A percentile compares a stretch with the other conserved stretches of the same genome.
phyloP scores from a whole-genome alignment of 2,888 invertebrate species.

The Tetragnatha montana region DNA sequence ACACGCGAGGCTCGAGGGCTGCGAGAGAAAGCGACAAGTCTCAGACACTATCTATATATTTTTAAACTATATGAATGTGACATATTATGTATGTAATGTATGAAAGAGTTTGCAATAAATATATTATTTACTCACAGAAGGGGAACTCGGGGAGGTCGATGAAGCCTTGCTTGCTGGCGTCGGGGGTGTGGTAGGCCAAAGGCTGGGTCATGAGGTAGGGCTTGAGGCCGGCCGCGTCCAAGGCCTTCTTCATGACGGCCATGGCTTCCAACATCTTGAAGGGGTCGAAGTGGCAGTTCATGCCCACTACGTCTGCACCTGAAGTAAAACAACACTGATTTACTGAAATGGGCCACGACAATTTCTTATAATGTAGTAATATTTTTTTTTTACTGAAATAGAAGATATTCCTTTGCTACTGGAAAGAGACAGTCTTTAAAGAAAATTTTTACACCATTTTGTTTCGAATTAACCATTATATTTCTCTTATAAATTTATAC shows the following conservation, averaged over 20 bases:
- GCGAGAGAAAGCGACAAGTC: conserved; percentile 32
- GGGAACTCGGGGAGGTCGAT: conserved; percentile 77
- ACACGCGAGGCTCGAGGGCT: conserved; percentile 76
- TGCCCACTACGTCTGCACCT: conserved; percentile 75
- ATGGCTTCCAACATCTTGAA: conserved; percentile 74
- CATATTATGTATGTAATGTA: too few relatives aligned
- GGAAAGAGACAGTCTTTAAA: too few relatives aligned
- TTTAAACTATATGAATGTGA: too few relatives aligned
- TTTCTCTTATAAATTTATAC: too few relatives aligned
- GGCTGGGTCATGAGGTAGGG: conserved; percentile 76
- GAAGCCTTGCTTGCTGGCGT: conserved; percentile 76
- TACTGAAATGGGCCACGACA: too few relatives aligned
- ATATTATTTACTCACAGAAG: conserved; percentile 74
- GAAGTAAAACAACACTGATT: neutral
- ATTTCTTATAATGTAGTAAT: too few relatives aligned
- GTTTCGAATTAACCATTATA: too few relatives aligned
- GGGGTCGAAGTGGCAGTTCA: conserved; percentile 77
- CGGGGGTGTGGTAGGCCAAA: conserved; percentile 75
- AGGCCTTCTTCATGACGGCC: conserved; percentile 75
- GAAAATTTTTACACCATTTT: too few relatives aligned
- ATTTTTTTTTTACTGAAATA: too few relatives aligned
- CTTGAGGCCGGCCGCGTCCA: conserved; percentile 74
- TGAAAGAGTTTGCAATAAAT: conserved; percentile 73
- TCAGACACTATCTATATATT: too few relatives aligned
- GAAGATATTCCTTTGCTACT: too few relatives aligned